Percentiles rank a stretch among this genome's conserved stretches.
Evolutionary conservation across 1,140 invertebrate species (phyloP).

Genomic region (Drosophila navojoa): DNA sequence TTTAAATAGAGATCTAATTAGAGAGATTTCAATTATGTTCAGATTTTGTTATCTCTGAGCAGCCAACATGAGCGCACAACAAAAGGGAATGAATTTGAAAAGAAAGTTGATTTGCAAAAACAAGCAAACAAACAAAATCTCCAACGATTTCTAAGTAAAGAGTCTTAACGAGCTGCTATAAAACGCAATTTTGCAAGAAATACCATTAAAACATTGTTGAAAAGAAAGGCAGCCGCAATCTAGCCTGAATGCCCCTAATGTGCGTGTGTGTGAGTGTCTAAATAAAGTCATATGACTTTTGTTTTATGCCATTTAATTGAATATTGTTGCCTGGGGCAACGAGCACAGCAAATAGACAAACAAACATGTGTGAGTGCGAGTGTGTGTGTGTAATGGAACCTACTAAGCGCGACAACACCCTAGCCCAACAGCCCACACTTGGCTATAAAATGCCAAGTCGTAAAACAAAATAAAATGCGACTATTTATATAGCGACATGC

Average conservation of each 20-base stretch:
- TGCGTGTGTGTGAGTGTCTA: constrained; percentile 18
- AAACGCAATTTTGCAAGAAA: too few relatives aligned
- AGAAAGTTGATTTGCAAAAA: neutral
- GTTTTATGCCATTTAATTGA: constrained; percentile 47
- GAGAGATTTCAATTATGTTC: too few relatives aligned
- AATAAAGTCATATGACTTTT: constrained; percentile 36
- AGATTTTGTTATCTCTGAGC: too few relatives aligned
- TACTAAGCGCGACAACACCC: neutral
- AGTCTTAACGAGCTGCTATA: neutral
- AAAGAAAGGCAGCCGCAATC: too few relatives aligned
- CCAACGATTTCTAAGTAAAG: neutral
- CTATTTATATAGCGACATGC: constrained; percentile 35
- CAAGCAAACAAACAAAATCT: neutral
- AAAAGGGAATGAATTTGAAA: neutral
- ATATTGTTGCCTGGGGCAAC: constrained; percentile 41
- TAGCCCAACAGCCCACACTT: neutral
- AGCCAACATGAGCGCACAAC: too few relatives aligned
- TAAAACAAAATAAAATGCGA: constrained; percentile 36
- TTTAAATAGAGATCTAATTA: too few relatives aligned
- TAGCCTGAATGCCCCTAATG: neutral
- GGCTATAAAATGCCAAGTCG: constrained; percentile 12
- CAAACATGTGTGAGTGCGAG: neutral
- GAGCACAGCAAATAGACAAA: constrained; percentile 17
- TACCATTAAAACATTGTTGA: too few relatives aligned
- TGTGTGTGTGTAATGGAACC: neutral